Evolutionary conservation across 2,888 invertebrate species (phyloP), one percentile per base, ranked within the genome.

Genomic region (Pristionchus japonicus): DNA sequence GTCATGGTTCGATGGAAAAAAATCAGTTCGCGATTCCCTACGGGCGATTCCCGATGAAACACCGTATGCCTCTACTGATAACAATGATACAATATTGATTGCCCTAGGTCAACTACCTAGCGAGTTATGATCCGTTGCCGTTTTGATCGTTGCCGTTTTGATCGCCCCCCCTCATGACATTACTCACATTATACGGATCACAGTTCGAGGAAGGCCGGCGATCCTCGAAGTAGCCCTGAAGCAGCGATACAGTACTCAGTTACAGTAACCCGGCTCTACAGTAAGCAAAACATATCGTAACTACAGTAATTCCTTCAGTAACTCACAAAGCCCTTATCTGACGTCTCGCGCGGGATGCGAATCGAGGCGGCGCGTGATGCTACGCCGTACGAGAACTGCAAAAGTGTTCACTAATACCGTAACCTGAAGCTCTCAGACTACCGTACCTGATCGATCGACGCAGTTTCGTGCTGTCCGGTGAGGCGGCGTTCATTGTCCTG

Each of bases 401-500:
- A 77, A 40, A 20, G 37, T 40, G 23, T 74, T 9, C 1, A 70
- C 34, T 34, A 34, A 34, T 70, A 70, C 15, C 40, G 11, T 17
- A 20, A 74, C 43, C 11, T 40, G 7, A 34, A 15, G 31, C 43
- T 77, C 43, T 34, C 77, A 43, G 43, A 77, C 27, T 43, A 43
- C 27, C 77, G 43, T 43, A 77, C 77, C 77, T 98, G 97, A 95
- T 97, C 97, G 95, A 99, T 98, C 93, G 97, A 97, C 94, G 98
- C 98, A 3, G 99, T 99, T 95, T 99, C 99, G 95, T 98, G 98
- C 70, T 96, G 96, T 89, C 99, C 99, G 88, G 98, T 99, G 89
- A 99, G 96, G 91, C 99, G 96, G 90, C 98, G 96, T 95, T 97
- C 97, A 95, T 99, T 99, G 96, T 99, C 99, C 95, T 97, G 67